Conservation (phyloP, 2,888 invertebrate genomes). For the Drosophila nr. perissopoda region DNA sequence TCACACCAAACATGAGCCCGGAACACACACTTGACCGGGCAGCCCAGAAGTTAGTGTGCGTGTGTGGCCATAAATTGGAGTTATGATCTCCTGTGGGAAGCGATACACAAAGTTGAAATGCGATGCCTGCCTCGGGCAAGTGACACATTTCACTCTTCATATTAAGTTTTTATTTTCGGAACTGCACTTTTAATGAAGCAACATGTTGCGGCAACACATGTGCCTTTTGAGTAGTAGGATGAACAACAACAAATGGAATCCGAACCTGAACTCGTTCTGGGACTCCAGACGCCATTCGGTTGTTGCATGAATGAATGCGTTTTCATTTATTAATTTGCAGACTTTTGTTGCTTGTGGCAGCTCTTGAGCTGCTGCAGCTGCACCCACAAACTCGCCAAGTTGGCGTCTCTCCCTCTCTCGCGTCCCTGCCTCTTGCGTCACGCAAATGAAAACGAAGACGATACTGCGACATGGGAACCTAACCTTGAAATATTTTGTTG, state of each 20-base stretch:
- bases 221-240: constrained; percentile 36
- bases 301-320: constrained; percentile 79
- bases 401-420: constrained; percentile 29
- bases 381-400: constrained; percentile 49
- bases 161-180: constrained; percentile 8
- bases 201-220: constrained; percentile 74
- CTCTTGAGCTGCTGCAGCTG: constrained; percentile 40
- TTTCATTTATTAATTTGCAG: constrained; percentile 77
- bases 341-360: constrained; percentile 59
- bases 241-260: constrained; percentile 18
- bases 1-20: constrained; percentile 10
- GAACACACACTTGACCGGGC: constrained; percentile 21
- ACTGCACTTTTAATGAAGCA: constrained; percentile 60
- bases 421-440: constrained; percentile 56
- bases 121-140: constrained; percentile 44
- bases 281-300: constrained; percentile 49
- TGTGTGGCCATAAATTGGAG: constrained; percentile 55
- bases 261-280: constrained; percentile 39
- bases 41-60: constrained; percentile 10
- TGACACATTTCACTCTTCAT: constrained; percentile 46
- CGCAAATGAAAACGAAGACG: constrained; percentile 70
- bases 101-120: constrained; percentile 40
- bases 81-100: constrained; percentile 50
- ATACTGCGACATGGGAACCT: constrained; percentile 62
- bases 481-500: constrained; percentile 69